Evolutionary conservation across 2,113 vertebrate species (phyloP).

Genomic region (Naja naja): DNA sequence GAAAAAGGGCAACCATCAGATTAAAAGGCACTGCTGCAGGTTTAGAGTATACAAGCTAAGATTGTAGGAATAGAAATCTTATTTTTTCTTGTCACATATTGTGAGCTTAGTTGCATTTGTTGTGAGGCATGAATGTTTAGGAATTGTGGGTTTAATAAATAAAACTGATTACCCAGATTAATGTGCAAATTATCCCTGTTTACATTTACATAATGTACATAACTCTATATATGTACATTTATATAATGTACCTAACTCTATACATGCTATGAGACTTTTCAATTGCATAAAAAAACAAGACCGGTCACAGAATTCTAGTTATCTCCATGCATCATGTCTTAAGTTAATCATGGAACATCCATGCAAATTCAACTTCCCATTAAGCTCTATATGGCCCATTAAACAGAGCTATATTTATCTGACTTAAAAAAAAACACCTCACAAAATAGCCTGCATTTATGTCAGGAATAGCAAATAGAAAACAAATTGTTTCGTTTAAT

Average conservation of each 20-base stretch:
- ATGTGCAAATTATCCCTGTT: not conserved
- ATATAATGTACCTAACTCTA: not conserved
- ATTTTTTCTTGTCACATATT: not conserved
- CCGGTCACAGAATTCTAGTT: not conserved
- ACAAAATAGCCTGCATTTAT: not conserved
- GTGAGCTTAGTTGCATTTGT: not conserved
- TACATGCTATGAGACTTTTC: not conserved
- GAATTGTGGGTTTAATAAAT: not conserved
- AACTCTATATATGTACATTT: not conserved
- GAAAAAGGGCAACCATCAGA: not conserved
- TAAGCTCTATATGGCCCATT: not conserved
- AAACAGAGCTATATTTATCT: conserved; percentile 4
- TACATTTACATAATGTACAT: not conserved
- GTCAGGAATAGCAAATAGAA: conserved; percentile 60
- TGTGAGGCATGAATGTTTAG: not conserved
- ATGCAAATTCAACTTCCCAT: accelerated
- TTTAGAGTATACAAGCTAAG: not conserved
- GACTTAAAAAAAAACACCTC: not conserved
- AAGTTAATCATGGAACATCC: not conserved
- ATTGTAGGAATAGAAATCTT: not conserved
- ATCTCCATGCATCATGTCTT: not conserved
- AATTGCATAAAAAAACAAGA: not conserved
- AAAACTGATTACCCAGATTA: not conserved
- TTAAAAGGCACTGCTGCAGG: not conserved
- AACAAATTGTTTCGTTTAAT: conserved; percentile 63